Base-by-base conservation (phyloP, 1,140 invertebrate species). In the Papilio dardanus region DNA sequence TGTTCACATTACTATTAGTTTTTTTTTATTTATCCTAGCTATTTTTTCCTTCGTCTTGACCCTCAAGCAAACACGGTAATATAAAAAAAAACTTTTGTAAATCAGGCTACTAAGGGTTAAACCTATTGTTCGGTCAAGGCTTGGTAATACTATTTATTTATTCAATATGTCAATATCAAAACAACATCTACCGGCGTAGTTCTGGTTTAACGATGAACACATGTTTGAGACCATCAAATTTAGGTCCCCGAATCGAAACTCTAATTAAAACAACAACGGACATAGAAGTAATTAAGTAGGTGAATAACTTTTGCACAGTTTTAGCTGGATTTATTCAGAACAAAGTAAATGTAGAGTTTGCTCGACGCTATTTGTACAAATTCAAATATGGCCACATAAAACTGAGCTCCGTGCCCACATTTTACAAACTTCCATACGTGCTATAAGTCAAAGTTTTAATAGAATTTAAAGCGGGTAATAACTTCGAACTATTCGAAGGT, bases 361-460 rank as follows among this genome's bases (percentile, higher is more conserved):
- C 24, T 62, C 54, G 1, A 28, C 54, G 54, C 54, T 62, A 62
- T 62, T 62, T 28, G 54, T 62, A 62, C 54, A 62, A 62, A 62
- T 62, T 62, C 24, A 62, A 62, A 62, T 62, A 28, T 62, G 24
- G 54, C 54, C 54, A 62, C 54, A 62, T 62, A 62, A 62, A 62
- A 62, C 24, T 62, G 54, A 62, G 24, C 21, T 62, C 54, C 12
- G 21, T 62, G 12, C 54, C 24, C 24, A 62, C 54, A 62, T 62
- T 62, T 62, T 62, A 62, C 54, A 62, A 62, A 62, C 54, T 62
- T 62, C 21, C 54, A 62, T 62, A 62, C 54, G 21, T 62, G 8
- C 54, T 10, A 62, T 62, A 62, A 62, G 54, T 62, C 54, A 62
- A 62, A 62, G 54, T 62, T 62, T 62, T 62, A 62, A 62, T 62